Conservation (phyloP, 2,113 vertebrate species). For the Anseranas semipalmata region DNA sequence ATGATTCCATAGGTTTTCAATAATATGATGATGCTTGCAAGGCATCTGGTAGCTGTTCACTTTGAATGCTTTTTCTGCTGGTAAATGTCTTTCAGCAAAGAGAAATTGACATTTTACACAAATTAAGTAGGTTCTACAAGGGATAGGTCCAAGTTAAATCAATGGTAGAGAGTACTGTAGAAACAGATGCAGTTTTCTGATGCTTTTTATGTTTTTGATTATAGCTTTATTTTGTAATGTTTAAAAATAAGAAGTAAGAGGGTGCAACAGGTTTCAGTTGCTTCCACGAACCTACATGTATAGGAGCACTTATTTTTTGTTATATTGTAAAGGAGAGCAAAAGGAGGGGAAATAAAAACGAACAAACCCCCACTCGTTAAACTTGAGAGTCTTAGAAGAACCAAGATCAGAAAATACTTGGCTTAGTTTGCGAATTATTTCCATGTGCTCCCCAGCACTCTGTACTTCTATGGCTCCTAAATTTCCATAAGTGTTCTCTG, state of each 20-base stretch:
- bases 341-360: too few species aligned
- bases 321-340: background rate
- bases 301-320: background rate
- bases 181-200: background rate
- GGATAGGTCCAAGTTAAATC: background rate
- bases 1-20: background rate
- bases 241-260: background rate
- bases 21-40: background rate
- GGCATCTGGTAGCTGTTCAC: background rate
- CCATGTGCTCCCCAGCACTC: background rate
- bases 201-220: background rate
- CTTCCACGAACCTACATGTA: background rate
- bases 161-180: background rate
- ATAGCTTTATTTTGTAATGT: background rate
- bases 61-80: background rate
- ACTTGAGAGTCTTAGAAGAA: background rate
- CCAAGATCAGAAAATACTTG: background rate
- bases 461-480: background rate
- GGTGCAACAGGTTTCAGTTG: background rate
- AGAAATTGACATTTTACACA: background rate
- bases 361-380: background rate
- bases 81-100: background rate
- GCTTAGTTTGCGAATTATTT: background rate
- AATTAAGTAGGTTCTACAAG: background rate
- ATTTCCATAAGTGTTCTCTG: background rate